Evolutionary conservation across 2,113 vertebrate species (phyloP).

Genomic region (Ophthalmolycus amberensis): DNA sequence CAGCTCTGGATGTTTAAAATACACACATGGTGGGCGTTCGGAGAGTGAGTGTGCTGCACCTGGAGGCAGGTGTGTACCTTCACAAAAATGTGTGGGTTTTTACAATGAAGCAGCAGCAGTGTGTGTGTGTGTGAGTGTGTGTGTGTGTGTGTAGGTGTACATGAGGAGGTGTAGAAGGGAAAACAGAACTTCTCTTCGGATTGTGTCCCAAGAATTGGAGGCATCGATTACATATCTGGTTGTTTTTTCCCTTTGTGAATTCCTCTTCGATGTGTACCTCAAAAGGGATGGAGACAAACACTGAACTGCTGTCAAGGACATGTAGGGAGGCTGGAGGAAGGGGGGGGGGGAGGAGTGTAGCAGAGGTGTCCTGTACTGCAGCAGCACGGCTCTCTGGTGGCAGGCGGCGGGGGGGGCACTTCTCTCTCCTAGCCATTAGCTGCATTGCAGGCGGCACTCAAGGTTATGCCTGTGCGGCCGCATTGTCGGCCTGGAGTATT

Average conservation of each 20-base stretch:
- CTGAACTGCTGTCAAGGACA: conserved; percentile 25
- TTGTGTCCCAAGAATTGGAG: neutral
- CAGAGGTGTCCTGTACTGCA: conserved; percentile 66
- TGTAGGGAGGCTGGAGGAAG: conserved; percentile 13
- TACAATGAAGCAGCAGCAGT: neutral
- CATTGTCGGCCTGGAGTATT: conserved; percentile 18
- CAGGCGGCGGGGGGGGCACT: conserved; percentile 33
- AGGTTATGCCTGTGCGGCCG: conserved; percentile 62
- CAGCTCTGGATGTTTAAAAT: conserved; percentile 60
- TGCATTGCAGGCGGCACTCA: conserved; percentile 79
- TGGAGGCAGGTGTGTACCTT: conserved; percentile 43
- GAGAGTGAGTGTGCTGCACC: conserved; percentile 42
- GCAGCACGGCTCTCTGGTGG: conserved; percentile 57
- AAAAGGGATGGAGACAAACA: conserved; percentile 16
- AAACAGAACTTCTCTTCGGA: conserved; percentile 12
- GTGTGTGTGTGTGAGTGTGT: no score
- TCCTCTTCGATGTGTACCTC: neutral
- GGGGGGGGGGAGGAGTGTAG: conserved; percentile 24
- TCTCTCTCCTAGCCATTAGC: conserved; percentile 46
- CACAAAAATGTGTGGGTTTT: conserved; percentile 39
- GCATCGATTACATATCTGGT: neutral
- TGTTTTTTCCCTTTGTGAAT: conserved; percentile 9
- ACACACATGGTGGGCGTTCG: conserved; percentile 64
- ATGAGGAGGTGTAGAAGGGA: conserved; percentile 26
- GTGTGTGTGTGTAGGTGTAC: conserved; percentile 18